A percentile compares a stretch with the other conserved stretches of the same genome.
phyloP scores from a whole-genome alignment of 2,888 invertebrate species.

The Xestia c-nigrum region DNA sequence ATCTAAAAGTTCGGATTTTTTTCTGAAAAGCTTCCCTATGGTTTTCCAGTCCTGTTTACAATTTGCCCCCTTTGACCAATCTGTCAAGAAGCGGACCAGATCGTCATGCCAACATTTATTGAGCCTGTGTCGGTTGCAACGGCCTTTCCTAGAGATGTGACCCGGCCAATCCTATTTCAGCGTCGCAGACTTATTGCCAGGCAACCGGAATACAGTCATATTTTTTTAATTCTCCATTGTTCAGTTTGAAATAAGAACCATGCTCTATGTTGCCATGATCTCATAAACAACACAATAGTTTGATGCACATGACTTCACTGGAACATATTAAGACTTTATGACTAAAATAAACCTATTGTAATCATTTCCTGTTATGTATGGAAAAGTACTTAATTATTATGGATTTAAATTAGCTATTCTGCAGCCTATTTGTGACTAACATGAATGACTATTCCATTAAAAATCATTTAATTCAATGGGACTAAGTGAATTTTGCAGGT shows the following conservation, averaged over 20 bases:
- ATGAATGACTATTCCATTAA: too few relatives aligned
- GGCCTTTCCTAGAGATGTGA: too few relatives aligned
- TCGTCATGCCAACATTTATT: too few relatives aligned
- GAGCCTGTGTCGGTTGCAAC: too few relatives aligned
- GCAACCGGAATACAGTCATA: background rate
- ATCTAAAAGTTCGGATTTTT: background rate
- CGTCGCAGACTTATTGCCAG: too few relatives aligned
- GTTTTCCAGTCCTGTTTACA: too few relatives aligned
- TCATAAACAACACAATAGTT: constrained; percentile 36
- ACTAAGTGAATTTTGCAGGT: too few relatives aligned
- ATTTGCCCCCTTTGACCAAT: too few relatives aligned
- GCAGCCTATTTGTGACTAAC: background rate
- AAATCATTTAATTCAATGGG: too few relatives aligned
- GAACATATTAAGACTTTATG: constrained; percentile 25
- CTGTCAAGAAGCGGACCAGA: too few relatives aligned
- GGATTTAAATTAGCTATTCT: background rate
- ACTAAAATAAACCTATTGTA: constrained; percentile 36
- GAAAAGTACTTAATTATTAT: constrained; percentile 27
- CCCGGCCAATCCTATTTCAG: too few relatives aligned
- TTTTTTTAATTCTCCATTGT: background rate
- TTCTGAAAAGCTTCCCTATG: too few relatives aligned
- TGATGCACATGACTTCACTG: constrained; percentile 47
- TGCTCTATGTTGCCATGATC: constrained; percentile 31
- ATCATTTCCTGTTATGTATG: constrained; percentile 41
- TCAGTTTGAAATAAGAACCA: constrained; percentile 33